Base-by-base conservation (phyloP, 2,113 vertebrate genomes). In the Nerophis ophidion region DNA sequence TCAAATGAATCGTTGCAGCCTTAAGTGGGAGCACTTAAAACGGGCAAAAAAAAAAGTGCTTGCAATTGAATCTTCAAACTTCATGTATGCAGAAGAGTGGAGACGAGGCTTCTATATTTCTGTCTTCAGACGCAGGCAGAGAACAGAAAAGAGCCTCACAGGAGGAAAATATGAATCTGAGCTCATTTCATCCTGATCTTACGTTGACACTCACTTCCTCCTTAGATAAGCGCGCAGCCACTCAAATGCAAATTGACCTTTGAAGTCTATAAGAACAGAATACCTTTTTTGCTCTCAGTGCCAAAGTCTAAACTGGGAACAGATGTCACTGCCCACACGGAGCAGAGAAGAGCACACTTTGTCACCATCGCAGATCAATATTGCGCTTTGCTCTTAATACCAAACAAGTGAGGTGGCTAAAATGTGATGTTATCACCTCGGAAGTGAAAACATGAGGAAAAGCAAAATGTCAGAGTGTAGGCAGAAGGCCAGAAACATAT, bases 401-500 rank as follows among this genome's bases (percentile, higher is more conserved):
- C 3, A 3, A 57, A 74, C 63, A 69, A 10, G 11, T n/a, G 34
- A 38, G 58, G 59, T 67, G 46, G 26, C 42, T 57, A 68, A 60
- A 17, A 61, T 8, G 15, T 54, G 42, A 81, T 71, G 65, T 66
- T 47, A 55, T 70, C 68, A 61, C 36, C 44, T 66, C 58, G 62
- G 44, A 57, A 74, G 52, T 63, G 16, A 84, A 76, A 71, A 70
- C 10, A 19, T 56, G 59, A 60, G 59, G 40, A 72, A 71, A 74
- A 58, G 57, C 16, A 16, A 77, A 67, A 75, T 83, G 76, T 26
- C 26, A 73, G 66, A 65, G 74, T 65, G 63, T 33, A 68, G 63
- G 73, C 70, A 70, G 68, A 56, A 70, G 80, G 70, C 65, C 66
- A 72, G 56, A 65, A 65, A 74, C 59, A 75, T 53, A 75, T 57